Percentiles rank a stretch among this genome's conserved stretches.
Conservation (phyloP, 2,888 invertebrate genomes). For the Entomobrya multifasciata region DNA sequence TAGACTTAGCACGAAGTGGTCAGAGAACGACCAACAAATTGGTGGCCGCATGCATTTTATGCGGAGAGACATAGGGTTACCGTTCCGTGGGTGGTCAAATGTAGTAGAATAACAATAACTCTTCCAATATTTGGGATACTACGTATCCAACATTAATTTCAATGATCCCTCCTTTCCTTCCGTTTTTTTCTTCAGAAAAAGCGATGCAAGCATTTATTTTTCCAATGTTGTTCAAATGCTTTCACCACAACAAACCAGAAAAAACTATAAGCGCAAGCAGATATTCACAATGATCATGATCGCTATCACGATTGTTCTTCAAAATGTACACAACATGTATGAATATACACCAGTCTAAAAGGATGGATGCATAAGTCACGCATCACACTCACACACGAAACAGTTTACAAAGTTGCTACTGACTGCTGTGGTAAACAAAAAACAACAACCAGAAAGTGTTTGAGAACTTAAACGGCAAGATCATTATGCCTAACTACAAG, state of each 20-base stretch:
- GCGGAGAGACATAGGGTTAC: conserved; percentile 33
- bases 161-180: conserved; percentile 10
- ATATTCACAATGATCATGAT: background rate
- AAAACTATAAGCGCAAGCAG: background rate
- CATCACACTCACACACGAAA: conserved; percentile 48
- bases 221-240: background rate
- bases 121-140: conserved; percentile 61
- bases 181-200: conserved; percentile 22
- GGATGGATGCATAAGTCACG: conserved; percentile 48
- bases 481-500: conserved; percentile 50
- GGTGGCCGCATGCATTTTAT: conserved; percentile 30
- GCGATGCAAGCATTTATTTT: conserved; percentile 1
- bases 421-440: conserved; percentile 39
- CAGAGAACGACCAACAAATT: conserved; percentile 32
- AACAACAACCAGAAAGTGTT: conserved; percentile 31
- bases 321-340: background rate
- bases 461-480: conserved; percentile 21
- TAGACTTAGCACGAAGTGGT: conserved; percentile 32
- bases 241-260: background rate
- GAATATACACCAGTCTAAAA: background rate
- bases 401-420: conserved; percentile 41
- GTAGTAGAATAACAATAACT: conserved; percentile 64
- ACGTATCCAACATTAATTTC: conserved; percentile 40
- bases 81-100: conserved; percentile 59
- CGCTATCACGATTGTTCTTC: background rate